phyloP scores from a whole-genome alignment of 2,113 vertebrate species.

The Alligator sinensis region DNA sequence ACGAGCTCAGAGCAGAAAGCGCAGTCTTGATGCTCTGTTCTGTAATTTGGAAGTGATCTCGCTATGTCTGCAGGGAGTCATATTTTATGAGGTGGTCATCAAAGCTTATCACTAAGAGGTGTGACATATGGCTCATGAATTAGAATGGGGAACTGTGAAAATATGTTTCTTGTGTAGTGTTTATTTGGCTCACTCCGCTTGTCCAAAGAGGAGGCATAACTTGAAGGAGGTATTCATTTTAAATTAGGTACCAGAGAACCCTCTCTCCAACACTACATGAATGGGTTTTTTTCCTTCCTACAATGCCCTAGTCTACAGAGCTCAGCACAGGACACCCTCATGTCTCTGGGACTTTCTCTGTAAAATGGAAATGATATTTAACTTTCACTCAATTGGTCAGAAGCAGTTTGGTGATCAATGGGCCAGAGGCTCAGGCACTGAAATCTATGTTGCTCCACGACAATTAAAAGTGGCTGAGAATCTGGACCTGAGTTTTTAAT shows the following conservation, averaged over 20 bases:
- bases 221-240: neutral
- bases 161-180: neutral
- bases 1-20: slow-evolving; percentile 8
- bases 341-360: neutral
- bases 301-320: neutral
- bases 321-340: neutral
- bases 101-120: neutral
- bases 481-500: neutral
- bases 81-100: neutral
- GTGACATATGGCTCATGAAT: neutral
- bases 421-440: neutral
- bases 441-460: neutral
- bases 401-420: neutral
- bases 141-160: slow-evolving; percentile 1
- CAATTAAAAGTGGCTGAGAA: neutral
- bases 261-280: neutral
- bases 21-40: neutral
- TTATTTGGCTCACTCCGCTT: neutral
- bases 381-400: neutral
- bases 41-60: slow-evolving; percentile 1
- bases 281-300: neutral
- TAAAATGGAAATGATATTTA: neutral
- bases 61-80: neutral
- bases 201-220: neutral
- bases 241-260: neutral